Percentiles rank a stretch among this genome's conserved stretches.
These are phyloP conservation scores for Bungarus multicinctus DNA, from an alignment of 2,113 vertebrate species.

Conservation along the genomic window DNA sequence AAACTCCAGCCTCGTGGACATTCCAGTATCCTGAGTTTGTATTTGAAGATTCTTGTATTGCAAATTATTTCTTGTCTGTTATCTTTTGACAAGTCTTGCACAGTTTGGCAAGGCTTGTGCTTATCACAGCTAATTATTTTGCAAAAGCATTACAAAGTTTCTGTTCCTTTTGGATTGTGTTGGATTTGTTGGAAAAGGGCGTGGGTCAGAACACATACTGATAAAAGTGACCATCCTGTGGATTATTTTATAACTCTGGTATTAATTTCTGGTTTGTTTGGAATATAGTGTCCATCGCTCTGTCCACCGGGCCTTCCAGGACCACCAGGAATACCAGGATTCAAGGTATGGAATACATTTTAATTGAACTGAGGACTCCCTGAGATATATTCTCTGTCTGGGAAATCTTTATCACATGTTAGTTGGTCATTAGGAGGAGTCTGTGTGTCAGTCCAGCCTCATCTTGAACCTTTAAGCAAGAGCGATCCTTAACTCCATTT, in stretches of 20 bases:
- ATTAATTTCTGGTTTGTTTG: constrained; percentile 19
- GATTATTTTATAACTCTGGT: background rate
- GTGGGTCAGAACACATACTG: background rate
- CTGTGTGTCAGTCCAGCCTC: background rate
- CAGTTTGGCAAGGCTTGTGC: too few relatives aligned
- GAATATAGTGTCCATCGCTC: constrained; percentile 87
- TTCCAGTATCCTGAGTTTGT: too few relatives aligned
- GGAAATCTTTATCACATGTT: background rate
- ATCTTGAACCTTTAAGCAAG: background rate
- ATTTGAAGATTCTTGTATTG: too few relatives aligned
- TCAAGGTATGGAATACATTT: constrained; percentile 79
- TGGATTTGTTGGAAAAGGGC: too few relatives aligned
- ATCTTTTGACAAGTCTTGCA: too few relatives aligned
- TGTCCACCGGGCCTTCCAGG: constrained; percentile 90
- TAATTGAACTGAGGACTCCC: background rate
- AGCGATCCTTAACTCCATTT: background rate
- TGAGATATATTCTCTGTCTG: background rate
- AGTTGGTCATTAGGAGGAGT: background rate
- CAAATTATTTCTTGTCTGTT: too few relatives aligned
- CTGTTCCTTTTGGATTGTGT: too few relatives aligned
- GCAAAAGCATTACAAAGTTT: too few relatives aligned
- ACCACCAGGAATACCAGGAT: constrained; percentile 92
- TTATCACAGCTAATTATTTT: too few relatives aligned
- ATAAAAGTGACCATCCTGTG: background rate
- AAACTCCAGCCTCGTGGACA: too few relatives aligned